These are phyloP conservation scores for Ramphastos sulfuratus DNA, from an alignment of 2,113 vertebrate genomes.

Conservation along the genomic window DNA sequence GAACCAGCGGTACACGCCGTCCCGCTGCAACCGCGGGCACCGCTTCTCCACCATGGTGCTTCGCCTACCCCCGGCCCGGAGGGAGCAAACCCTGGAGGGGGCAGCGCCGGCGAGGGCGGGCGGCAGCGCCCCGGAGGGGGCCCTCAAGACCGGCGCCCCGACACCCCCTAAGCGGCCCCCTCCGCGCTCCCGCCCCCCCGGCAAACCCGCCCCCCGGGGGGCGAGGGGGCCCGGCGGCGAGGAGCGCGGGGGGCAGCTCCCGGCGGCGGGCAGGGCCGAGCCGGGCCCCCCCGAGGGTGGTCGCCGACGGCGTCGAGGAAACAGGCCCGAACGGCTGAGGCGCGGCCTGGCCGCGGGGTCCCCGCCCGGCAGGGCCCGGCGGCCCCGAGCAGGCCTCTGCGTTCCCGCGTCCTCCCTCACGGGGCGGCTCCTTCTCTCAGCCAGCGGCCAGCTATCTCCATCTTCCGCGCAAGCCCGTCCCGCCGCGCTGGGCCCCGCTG, in stretches of 20 bases:
- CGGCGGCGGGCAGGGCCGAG: background rate
- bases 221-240: background rate
- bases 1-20: slow-evolving; percentile 97
- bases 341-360: slow-evolving; percentile 24
- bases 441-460: slow-evolving; percentile 44
- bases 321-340: slow-evolving; percentile 1
- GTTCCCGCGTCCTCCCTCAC: slow-evolving; percentile 61
- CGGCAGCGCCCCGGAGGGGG: background rate
- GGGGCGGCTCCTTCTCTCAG: slow-evolving; percentile 66
- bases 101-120: background rate
- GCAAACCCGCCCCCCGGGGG: background rate
- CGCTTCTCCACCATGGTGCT: slow-evolving; percentile 93
- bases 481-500: background rate
- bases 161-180: background rate
- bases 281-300: background rate
- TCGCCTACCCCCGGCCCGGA: slow-evolving; percentile 29
- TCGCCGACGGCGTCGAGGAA: background rate
- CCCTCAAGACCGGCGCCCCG: background rate
- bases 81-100: background rate
- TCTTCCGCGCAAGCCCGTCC: background rate
- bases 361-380: slow-evolving; percentile 29
- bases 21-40: slow-evolving; percentile 89
- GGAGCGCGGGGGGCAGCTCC: background rate
- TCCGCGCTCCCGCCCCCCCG: background rate
- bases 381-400: slow-evolving; percentile 27